A percentile compares a stretch with the other conserved stretches of the same genome.
Conservation (phyloP, 2,888 invertebrate genomes). For the Crepidodera aurea region DNA sequence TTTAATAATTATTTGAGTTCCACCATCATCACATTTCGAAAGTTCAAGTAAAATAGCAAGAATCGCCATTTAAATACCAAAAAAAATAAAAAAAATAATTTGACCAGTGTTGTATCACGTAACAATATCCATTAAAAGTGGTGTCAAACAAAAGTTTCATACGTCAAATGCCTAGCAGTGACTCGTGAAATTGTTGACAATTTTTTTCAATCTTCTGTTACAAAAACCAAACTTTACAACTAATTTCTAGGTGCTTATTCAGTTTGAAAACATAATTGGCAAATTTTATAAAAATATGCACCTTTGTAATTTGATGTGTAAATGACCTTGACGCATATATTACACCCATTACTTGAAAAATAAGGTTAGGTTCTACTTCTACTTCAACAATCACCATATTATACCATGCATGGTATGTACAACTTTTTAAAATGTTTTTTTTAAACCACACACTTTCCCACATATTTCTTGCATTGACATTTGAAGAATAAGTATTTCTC, state of each 20-base stretch:
- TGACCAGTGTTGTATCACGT: constrained; percentile 45
- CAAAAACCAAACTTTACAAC: constrained; percentile 6
- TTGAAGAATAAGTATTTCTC: constrained; percentile 10
- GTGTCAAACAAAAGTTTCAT: constrained; percentile 45
- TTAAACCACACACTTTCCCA: constrained; percentile 40
- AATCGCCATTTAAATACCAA: constrained; percentile 3
- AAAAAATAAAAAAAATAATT: constrained; percentile 27
- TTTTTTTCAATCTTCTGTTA: constrained; percentile 30
- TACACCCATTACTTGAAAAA: constrained; percentile 61
- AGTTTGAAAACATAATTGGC: constrained; percentile 7
- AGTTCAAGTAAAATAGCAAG: not conserved
- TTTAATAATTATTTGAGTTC: constrained; percentile 14
- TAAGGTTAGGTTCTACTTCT: constrained; percentile 59
- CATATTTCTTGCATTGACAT: constrained; percentile 30
- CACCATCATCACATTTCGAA: constrained; percentile 11
- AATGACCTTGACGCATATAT: constrained; percentile 61
- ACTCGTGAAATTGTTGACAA: constrained; percentile 45
- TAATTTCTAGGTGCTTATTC: constrained; percentile 19
- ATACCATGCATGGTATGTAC: constrained; percentile 59
- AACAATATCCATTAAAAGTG: constrained; percentile 43
- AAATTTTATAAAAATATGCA: constrained; percentile 27
- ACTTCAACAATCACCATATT: constrained; percentile 58
- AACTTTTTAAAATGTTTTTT: constrained; percentile 44
- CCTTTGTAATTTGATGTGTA: constrained; percentile 45
- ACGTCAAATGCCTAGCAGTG: constrained; percentile 44